Base-by-base conservation (phyloP, 2,113 vertebrate genomes). In the Coturnix japonica region DNA sequence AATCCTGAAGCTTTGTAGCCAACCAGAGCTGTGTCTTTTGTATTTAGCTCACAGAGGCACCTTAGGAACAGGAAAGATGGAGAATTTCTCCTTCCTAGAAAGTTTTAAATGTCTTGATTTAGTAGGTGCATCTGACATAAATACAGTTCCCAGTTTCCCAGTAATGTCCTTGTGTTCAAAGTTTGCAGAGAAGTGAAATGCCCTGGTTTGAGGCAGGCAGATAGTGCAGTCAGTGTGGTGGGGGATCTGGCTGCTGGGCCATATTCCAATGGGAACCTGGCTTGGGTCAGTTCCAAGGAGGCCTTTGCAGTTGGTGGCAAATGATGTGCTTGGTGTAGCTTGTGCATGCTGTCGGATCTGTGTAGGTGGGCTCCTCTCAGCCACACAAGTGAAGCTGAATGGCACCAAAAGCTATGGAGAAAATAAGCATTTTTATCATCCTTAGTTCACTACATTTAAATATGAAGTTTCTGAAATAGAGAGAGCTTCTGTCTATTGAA, bases 281-380 rank as follows among this genome's bases (percentile, higher is more conserved):
- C 51, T 92, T 93, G 94, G 91, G 33, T 11, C 30, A 19, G 4
- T 9, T 59, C 91, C 94, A 91, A 84, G 47, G 56, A 82, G 84
- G 89, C 67, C 67, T 90, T 91, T 51, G 43, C 89, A 80, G 51
- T 69, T 87, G 28, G 41, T 85, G 85, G 91, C 84, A 72, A 81
- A 85, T 0, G n/a, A 67, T 76, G 91, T 76, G 81, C 81, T 91
- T 79, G 1, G 6, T 1, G 8, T 69, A 85, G 21, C 56, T 85
- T 53, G 43, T 3, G 2, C n/a, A 19, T 0, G 0, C 35, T 70
- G 93, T 89, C 78, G 89, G 84, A 71, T 96, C 92, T 0, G 0
- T 14, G 89, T 95, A 94, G 91, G 94, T 96, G 95, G 96, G 89
- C 94, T 92, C 30, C 69, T 74, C 56, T 74, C 21, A 41, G 15